Percentiles rank a stretch among this genome's conserved stretches.
Evolutionary conservation across 2,113 vertebrate species (phyloP).

Genomic region (Pogonocichla stellata): DNA sequence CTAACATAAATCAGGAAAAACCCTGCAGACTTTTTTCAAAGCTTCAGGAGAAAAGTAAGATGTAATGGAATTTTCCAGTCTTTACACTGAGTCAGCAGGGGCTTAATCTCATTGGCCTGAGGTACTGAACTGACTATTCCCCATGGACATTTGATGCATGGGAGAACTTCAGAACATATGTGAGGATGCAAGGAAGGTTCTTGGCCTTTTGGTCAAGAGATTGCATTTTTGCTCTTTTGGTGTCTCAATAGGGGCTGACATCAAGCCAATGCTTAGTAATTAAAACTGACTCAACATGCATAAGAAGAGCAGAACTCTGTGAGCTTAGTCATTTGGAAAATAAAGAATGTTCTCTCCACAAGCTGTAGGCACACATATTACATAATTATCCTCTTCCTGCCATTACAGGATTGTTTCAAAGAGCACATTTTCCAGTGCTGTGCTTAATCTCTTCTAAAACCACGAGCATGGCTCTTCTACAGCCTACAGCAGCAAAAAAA

Average conservation of each 20-base stretch:
- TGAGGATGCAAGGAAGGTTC: neutral
- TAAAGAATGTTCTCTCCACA: neutral
- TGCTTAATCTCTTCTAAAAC: conserved; percentile 10
- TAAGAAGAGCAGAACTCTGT: neutral
- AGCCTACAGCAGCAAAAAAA: neutral
- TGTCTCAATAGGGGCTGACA: neutral
- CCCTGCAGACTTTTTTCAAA: neutral
- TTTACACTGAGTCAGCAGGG: neutral
- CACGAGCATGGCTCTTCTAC: neutral
- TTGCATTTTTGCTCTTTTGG: neutral
- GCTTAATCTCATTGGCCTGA: neutral
- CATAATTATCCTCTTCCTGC: neutral
- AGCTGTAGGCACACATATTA: neutral
- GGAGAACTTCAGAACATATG: neutral
- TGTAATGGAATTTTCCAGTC: neutral
- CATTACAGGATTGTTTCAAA: neutral
- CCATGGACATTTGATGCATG: neutral
- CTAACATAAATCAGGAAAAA: neutral
- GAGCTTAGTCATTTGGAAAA: neutral
- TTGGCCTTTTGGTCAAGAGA: neutral
- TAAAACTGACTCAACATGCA: neutral
- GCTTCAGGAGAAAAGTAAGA: neutral
- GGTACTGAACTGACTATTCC: neutral
- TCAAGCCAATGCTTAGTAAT: neutral
- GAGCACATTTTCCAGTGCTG: neutral